phyloP scores from a whole-genome alignment of 1,140 invertebrate genomes.

The Drosophila sproati region DNA sequence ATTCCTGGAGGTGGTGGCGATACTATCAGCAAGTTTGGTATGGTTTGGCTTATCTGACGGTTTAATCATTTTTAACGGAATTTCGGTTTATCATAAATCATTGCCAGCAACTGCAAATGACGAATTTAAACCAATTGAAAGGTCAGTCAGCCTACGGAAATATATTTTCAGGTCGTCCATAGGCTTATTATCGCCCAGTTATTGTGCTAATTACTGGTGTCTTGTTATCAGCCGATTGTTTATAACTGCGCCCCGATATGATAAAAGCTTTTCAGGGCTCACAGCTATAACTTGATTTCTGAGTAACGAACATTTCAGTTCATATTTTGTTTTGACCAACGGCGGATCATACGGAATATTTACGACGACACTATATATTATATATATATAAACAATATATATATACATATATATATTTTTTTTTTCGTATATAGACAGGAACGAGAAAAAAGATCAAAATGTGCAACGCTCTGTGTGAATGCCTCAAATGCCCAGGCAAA shows the following conservation, averaged over 20 bases:
- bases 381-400: constrained; percentile 22
- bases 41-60: not conserved
- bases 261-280: constrained; percentile 70
- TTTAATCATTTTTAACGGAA: too few relatives aligned
- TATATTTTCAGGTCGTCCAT: constrained; percentile 1
- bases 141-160: constrained; percentile 5
- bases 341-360: constrained; percentile 26
- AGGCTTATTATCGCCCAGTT: constrained; percentile 20
- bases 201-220: constrained; percentile 58
- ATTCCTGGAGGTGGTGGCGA: too few relatives aligned
- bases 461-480: constrained; percentile 76
- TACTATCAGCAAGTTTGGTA: too few relatives aligned
- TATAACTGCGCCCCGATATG: constrained; percentile 56
- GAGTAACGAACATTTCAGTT: constrained; percentile 54
- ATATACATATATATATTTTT: constrained; percentile 13
- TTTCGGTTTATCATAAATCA: too few relatives aligned
- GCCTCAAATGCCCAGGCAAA: constrained; percentile 77
- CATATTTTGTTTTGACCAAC: constrained; percentile 57
- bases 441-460: constrained; percentile 44
- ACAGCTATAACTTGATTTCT: constrained; percentile 39
- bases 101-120: not conserved
- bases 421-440: constrained; percentile 7
- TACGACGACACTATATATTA: constrained; percentile 2
- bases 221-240: constrained; percentile 63
- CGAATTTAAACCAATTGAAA: not conserved